Base-by-base conservation (phyloP, 2,113 vertebrate species). In the Megatriorchis doriae region DNA sequence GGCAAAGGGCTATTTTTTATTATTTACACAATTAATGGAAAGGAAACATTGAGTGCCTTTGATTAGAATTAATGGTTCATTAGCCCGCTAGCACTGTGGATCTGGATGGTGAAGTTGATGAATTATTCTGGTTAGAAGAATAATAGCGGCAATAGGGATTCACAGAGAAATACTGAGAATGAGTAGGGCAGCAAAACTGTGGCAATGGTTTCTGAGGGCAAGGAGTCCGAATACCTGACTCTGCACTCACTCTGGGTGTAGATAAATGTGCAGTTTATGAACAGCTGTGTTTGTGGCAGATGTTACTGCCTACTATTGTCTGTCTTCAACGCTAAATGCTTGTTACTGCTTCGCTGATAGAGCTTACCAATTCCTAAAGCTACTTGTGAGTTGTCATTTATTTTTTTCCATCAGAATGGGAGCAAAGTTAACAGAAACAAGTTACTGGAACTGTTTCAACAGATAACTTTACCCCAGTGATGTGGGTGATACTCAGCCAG, bases 31-130 rank as follows among this genome's bases (percentile, higher is more conserved):
- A 55, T 50, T 84, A 91, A 91, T 67, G 68, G 67, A 17, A 59
- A 81, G 75, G 72, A 61, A 88, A 25, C 71, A 19, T 12, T 16
- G 34, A 66, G 38, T 42, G 73, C 16, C 81, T 94, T 62, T 94
- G 85, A 91, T 91, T 56, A 82, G 87, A 91, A 95, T 82, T 79
- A 95, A 86, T 86, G 78, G 70, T 74, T 96, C 89, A 47, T 95
- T 95, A 96, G 66, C 86, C 70, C 87, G 80, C 88, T 79, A 77
- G 45, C 48, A 10, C n/a, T 6, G 42, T 36, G 18, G 55, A 27
- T 55, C 47, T 83, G 62, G 50, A 21, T 52, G 32, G 62, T 3
- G 45, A 55, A 65, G 56, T 2, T 77, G 77, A 91, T 80, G 56
- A 56, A 91, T 95, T 80, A 45, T 68, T 82, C 87, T 48, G 55